Evolutionary conservation across 30 jellyfish, hydroid and myxozoan species (phyloP), one percentile per base, ranked within the genome.

Genomic region (Sanderia malayensis): DNA sequence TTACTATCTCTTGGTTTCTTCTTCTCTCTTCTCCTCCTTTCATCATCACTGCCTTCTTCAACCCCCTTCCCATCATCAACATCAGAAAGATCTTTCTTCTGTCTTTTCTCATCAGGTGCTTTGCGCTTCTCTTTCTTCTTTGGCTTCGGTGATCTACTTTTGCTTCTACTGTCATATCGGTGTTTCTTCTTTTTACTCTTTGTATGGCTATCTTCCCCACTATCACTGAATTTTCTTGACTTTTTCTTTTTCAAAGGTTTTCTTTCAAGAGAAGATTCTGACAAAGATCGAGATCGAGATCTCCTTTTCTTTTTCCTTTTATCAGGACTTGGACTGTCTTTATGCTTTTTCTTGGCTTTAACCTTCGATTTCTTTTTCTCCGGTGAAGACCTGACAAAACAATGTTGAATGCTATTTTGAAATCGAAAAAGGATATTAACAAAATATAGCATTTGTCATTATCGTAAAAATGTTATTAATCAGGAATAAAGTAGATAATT

Each of bases 251-350:
- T 81, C 18, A 53, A 23, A 44, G 58, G 34, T 58, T 53, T 78
- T 55, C 82, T 78, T 10, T 65, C 82, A 15, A 82, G 61, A 49
- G 89, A 71, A 13, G 86, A 60, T 0, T 22, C 70, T 15, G 31
- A 61, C 31, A 67, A 44, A 0, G 80, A 78, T n/a, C 79, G 21
- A 22, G 82, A 66, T 23, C 89, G 68, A 24, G 85, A 61, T 49
- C 86, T 32, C 44, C 81, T 76, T 68, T 69, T 70, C 52, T 67
- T 84, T 47, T 67, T 84, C 70, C 67, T 76, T 63, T 46, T 65
- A 46, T 77, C 85, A 26, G 83, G 89, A 30, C 88, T 61, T n/a
- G 77, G 79, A 37, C 88, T 64, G 8, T 61, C 80, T 24, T 76
- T 55, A 15, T 46, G 44, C 44, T 76, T 74, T 71, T 74, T 85